Base-by-base conservation (phyloP, 2,113 vertebrate genomes). In the Lagopus muta region DNA sequence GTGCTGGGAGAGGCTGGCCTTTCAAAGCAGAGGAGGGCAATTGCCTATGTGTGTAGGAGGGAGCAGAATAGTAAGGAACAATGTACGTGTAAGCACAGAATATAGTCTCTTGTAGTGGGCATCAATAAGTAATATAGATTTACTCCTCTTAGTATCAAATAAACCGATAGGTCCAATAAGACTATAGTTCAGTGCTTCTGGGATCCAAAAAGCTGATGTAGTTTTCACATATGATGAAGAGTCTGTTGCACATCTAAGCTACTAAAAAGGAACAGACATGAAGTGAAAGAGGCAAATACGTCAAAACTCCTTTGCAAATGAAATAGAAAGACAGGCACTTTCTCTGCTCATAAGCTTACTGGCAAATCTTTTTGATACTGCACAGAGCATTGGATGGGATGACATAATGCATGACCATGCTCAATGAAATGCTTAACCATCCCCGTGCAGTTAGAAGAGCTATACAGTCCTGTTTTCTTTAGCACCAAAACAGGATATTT, bases 21-120 rank as follows among this genome's bases (percentile, higher is more conserved):
- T 67, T 24, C 83, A 42, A 57, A 4, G 3, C 1, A 43, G 22
- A 67, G n/a, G 4, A 67, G 22, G 38, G 40, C 0, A 0, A 34
- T 3, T 28, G 36, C 65, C 34, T 8, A 22, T 24, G 50, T 0
- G 7, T 8, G 34, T 21, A 52, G 36, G n/a, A 30, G 16, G 42
- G 62, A 78, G 30, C 42, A 48, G 1, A 0, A 18, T 17, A 40
- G 30, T 34, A 62, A 38, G 0, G 2, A 71, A 40, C 13, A 58
- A 6, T 2, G 6, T 27, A 3, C 19, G 32, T 54, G 4, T 72
- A 42, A 34, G 57, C 25, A n/a, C 17, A 79, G 27, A 88, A 22
- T 25, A 58, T 36, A 40, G 3, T 28, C 18, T 70, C 30, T 14
- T 13, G 36, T 79, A 86, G 52, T 62, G 57, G 30, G 40, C 47